Evolutionary conservation across 2,888 invertebrate genomes (phyloP), one percentile per base, ranked within the genome.

Genomic region (Heliconius ethilla): DNA sequence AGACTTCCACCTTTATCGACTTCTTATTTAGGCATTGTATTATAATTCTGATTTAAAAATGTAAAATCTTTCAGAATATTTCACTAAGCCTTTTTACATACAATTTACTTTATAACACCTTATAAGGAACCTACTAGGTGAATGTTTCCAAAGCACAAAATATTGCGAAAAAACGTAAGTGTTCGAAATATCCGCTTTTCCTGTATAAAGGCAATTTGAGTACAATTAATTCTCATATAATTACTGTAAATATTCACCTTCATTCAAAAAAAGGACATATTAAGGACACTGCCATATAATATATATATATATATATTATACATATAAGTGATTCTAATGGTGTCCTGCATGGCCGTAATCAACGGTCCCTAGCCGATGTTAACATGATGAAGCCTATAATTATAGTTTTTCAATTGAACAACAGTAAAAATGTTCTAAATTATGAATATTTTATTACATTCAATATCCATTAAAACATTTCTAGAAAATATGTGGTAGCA

Each of bases 341-440:
- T 37, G 7, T 55, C 66, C 18, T 45, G 51, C 37, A 66, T 55
- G 76, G 11, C 40, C n/a, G 37, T 63, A 74, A 74, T 74, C 74
- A 74, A 65, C 25, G 70, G 75, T 62, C 25, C 59, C 51, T 66
- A 70, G 79, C 77, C 82, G 79, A 81, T 81, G 70, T 79, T 82
- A 83, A 82, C 83, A 84, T 82, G 82, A 83, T 81, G 85, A 80
- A 78, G 80, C 83, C 82, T 84, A 84, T 87, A 87, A 89, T 87
- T 82, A 88, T 82, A 85, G 85, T 83, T 83, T 84, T 84, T 86
- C 81, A 81, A 67, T 67, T 73, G 63, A 72, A 77, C 75, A 77
- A 62, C 76, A 70, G 65, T 69, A 62, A 27, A 75, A 65, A 76
- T 75, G 72, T 73, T 75, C 59, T 76, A 80, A 79, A 75, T 76